Evolutionary conservation across 2,113 vertebrate genomes (phyloP).

Genomic region (Hiodon alosoides): DNA sequence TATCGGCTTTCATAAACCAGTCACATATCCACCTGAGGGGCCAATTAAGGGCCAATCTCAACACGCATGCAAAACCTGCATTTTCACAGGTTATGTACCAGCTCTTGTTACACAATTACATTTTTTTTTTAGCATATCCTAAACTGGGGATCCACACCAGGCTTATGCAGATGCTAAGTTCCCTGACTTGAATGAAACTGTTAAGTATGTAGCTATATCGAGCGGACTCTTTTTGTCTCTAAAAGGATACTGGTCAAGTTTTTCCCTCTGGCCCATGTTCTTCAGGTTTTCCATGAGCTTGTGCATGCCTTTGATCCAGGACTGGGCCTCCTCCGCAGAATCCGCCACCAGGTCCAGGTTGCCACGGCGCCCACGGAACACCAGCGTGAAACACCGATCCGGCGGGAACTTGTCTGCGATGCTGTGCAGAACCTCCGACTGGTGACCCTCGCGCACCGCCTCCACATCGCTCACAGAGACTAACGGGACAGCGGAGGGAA

Average conservation of each 20-base stretch:
- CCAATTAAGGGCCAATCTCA: slow-evolving; percentile 63
- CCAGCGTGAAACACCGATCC: slow-evolving; percentile 83
- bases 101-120: no score
- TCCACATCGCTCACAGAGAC: slow-evolving; percentile 91
- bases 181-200: no score
- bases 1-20: slow-evolving; percentile 90
- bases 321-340: slow-evolving; percentile 69
- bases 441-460: slow-evolving; percentile 79
- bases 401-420: slow-evolving; percentile 76
- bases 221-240: neutral
- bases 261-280: slow-evolving; percentile 84
- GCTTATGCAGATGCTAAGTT: no score
- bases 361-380: slow-evolving; percentile 82
- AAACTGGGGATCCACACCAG: no score
- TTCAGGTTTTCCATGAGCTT: slow-evolving; percentile 75
- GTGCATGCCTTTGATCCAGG: slow-evolving; percentile 81
- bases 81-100: neutral
- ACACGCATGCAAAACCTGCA: neutral
- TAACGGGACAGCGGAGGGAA: slow-evolving; percentile 35
- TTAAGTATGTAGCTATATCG: no score
- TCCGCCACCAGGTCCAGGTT: slow-evolving; percentile 87
- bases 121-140: neutral
- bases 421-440: slow-evolving; percentile 82
- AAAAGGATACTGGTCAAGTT: slow-evolving; percentile 88
- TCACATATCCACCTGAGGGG: slow-evolving; percentile 79